Percentiles rank a stretch among this genome's conserved stretches.
Evolutionary conservation across 2,113 vertebrate species (phyloP).

Genomic region (Callopanchax toddi): DNA sequence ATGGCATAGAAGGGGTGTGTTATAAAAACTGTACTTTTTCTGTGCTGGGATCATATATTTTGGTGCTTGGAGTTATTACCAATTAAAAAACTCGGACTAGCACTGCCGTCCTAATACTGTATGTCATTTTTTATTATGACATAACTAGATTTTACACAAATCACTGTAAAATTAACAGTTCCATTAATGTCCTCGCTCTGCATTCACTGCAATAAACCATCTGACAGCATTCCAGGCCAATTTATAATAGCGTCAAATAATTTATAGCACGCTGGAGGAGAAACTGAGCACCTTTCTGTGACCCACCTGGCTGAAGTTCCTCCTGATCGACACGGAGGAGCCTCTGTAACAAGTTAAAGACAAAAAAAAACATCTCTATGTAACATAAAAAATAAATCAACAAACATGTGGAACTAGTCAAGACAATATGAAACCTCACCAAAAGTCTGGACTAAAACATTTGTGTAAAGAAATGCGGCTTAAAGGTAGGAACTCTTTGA

Average conservation of each 20-base stretch:
- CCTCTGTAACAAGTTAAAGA: constrained; percentile 57
- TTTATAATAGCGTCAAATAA: constrained; percentile 55
- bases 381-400: constrained; percentile 17
- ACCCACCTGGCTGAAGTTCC: constrained; percentile 47
- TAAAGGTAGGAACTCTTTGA: constrained; percentile 38
- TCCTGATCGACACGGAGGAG: constrained; percentile 45
- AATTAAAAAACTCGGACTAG: too few relatives aligned
- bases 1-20: too few relatives aligned
- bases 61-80: not conserved
- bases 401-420: constrained; percentile 18
- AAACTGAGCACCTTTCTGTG: constrained; percentile 42
- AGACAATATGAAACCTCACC: constrained; percentile 15
- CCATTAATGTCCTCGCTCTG: not conserved
- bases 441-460: constrained; percentile 10
- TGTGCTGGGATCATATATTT: too few relatives aligned
- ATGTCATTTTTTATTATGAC: too few relatives aligned
- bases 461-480: constrained; percentile 26
- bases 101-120: too few relatives aligned
- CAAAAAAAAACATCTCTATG: constrained; percentile 15
- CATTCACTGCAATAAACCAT: not conserved
- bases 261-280: constrained; percentile 45
- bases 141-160: too few relatives aligned
- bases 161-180: not conserved
- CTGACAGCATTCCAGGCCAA: constrained; percentile 28
- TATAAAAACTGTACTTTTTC: too few relatives aligned